These are phyloP conservation scores for Microtus montanus DNA, from an alignment of 2,113 vertebrate species.

Conservation along the genomic window DNA sequence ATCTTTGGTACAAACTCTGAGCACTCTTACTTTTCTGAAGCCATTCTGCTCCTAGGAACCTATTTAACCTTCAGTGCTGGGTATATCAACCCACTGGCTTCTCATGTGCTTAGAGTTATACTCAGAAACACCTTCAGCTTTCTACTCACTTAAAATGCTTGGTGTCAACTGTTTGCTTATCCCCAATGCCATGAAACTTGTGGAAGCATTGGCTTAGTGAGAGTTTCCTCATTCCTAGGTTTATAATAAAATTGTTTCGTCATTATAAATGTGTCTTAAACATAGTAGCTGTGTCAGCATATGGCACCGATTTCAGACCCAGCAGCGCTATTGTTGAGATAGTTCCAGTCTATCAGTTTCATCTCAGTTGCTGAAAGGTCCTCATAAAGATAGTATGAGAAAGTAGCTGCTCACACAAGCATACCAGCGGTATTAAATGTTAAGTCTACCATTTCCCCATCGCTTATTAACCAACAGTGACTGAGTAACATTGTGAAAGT, in stretches of 20 bases:
- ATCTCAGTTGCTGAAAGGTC: constrained; percentile 30
- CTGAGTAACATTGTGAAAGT: constrained; percentile 23
- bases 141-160: too few relatives aligned
- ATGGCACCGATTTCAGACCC: not conserved
- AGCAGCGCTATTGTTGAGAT: not conserved
- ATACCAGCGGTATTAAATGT: constrained; percentile 7
- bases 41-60: not conserved
- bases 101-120: not conserved
- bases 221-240: not conserved
- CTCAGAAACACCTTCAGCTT: too few relatives aligned
- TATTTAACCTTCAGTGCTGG: not conserved
- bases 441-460: constrained; percentile 40
- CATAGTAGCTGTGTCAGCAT: constrained; percentile 14
- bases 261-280: constrained; percentile 5
- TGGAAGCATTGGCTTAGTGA: not conserved
- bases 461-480: not conserved
- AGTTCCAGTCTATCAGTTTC: not conserved
- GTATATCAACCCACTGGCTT: too few relatives aligned
- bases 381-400: constrained; percentile 31
- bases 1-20: not conserved
- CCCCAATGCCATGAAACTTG: not conserved
- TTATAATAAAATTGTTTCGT: constrained; percentile 30
- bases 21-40: not conserved
- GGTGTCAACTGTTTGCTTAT: not conserved
- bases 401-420: constrained; percentile 9